phyloP scores from a whole-genome alignment of 2,888 invertebrate genomes.

The Anthrax anthrax region DNA sequence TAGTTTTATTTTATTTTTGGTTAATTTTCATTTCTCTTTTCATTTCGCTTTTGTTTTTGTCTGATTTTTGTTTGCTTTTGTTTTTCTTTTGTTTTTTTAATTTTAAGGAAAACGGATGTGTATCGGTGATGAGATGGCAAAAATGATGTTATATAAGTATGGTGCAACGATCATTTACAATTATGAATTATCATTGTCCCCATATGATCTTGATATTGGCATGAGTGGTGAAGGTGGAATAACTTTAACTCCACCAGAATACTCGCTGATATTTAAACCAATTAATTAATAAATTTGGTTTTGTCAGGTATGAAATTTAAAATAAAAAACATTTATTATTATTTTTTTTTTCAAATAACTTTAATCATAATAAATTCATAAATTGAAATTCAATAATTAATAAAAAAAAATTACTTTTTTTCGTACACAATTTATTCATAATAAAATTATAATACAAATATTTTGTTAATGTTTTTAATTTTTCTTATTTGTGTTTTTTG shows the following conservation, averaged over 20 bases:
- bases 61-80: not conserved
- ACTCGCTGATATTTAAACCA: constrained; percentile 28
- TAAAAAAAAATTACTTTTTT: too few relatives aligned
- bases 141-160: constrained; percentile 52
- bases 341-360: constrained; percentile 10
- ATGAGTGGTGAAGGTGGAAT: constrained; percentile 60
- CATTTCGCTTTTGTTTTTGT: constrained; percentile 5
- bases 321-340: constrained; percentile 6
- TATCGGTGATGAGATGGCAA: constrained; percentile 69
- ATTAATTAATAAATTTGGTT: not conserved
- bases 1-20: constrained; percentile 13
- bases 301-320: too few relatives aligned
- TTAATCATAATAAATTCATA: too few relatives aligned
- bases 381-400: too few relatives aligned
- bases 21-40: constrained; percentile 1
- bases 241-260: constrained; percentile 52
- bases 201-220: constrained; percentile 35
- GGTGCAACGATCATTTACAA: constrained; percentile 47
- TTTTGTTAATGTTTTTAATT: not conserved
- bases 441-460: not conserved
- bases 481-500: too few relatives aligned
- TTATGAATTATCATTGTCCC: constrained; percentile 35
- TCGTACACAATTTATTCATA: too few relatives aligned
- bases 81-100: not conserved
- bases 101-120: constrained; percentile 65